phyloP scores from a whole-genome alignment of 1,140 invertebrate genomes.

The Heliconius hewitsoni region DNA sequence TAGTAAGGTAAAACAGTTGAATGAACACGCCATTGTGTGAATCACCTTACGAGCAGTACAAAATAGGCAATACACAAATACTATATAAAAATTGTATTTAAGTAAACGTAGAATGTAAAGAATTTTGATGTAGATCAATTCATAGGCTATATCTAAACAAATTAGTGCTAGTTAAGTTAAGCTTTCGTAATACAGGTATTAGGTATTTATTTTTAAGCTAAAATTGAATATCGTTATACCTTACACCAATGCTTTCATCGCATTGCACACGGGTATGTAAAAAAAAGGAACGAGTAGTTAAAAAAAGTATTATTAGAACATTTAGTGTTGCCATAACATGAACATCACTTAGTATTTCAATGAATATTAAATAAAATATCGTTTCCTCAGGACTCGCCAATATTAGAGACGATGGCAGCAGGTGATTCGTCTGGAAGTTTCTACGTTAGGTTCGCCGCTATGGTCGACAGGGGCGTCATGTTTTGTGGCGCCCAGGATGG shows the following conservation, averaged over 20 bases:
- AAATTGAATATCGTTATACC: not conserved
- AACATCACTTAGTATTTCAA: not conserved
- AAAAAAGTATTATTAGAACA: conserved; percentile 19
- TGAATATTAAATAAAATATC: conserved; percentile 5
- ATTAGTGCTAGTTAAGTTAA: conserved; percentile 6
- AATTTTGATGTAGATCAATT: conserved; percentile 16
- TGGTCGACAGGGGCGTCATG: conserved; percentile 79
- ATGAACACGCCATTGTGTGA: conserved; percentile 63
- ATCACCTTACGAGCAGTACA: conserved; percentile 44
- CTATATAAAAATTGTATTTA: conserved; percentile 12
- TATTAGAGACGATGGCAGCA: conserved; percentile 71
- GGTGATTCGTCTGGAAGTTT: conserved; percentile 55
- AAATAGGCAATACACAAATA: conserved; percentile 9
- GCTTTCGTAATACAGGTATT: conserved; percentile 15
- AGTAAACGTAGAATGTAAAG: conserved; percentile 17
- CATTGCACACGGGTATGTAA: conserved; percentile 31
- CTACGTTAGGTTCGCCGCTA: conserved; percentile 64
- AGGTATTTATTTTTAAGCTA: conserved; percentile 12
- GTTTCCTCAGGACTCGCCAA: conserved; percentile 70
- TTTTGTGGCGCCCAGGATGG: conserved; percentile 83
- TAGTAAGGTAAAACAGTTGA: conserved; percentile 68
- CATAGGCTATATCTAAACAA: conserved; percentile 2
- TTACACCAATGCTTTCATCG: conserved; percentile 39
- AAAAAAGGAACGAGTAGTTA: conserved; percentile 30
- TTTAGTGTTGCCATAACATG: conserved; percentile 18